Evolutionary conservation across 2,888 invertebrate genomes (phyloP).

Genomic region (Eupithecia centaureata): DNA sequence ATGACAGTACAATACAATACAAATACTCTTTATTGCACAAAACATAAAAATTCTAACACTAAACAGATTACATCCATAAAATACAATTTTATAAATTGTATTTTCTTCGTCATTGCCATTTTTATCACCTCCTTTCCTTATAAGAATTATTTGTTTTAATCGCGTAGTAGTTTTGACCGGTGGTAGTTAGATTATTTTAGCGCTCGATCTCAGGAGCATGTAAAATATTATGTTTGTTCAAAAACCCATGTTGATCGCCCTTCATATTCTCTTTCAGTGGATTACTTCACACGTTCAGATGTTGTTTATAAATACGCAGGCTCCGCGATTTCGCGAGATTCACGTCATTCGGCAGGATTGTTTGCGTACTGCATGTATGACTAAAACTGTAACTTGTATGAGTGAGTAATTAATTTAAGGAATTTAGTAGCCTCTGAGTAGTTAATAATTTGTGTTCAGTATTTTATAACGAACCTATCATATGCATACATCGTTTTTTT

Average conservation of each 20-base stretch:
- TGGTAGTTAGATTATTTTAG: background rate
- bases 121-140: background rate
- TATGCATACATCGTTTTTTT: too few relatives aligned
- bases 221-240: constrained; percentile 43
- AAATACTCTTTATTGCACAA: too few relatives aligned
- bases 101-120: background rate
- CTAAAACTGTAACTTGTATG: constrained; percentile 61
- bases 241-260: constrained; percentile 42
- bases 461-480: background rate
- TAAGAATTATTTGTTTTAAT: background rate
- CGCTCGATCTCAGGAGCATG: background rate
- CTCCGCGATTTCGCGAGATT: constrained; percentile 66
- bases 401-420: constrained; percentile 64
- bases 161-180: background rate
- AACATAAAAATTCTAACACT: too few relatives aligned
- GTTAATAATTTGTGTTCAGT: background rate
- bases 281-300: constrained; percentile 59
- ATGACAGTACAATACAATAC: too few relatives aligned
- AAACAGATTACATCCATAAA: background rate
- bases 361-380: constrained; percentile 73
- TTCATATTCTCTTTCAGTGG: constrained; percentile 47
- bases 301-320: constrained; percentile 69
- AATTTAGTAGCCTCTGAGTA: constrained; percentile 35
- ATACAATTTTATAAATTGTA: background rate
- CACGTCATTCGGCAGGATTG: constrained; percentile 73